Evolutionary conservation across 2,797 vertebrate genomes (phyloP), one percentile per base, ranked within the genome.

Genomic region (Brachyrhaphis roseni): DNA sequence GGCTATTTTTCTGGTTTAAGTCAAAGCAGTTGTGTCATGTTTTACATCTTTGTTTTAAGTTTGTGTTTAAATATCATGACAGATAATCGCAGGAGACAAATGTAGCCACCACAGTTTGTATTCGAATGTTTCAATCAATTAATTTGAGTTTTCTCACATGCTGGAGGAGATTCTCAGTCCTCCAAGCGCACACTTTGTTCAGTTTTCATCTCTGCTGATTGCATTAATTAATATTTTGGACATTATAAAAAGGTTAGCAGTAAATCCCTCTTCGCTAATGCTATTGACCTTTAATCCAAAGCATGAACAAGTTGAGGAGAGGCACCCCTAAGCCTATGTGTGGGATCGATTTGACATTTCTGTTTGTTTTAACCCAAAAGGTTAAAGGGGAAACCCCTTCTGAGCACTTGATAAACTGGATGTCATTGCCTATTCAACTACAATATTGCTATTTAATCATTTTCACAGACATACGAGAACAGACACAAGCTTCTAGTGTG

Each of bases 211-310:
- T 70, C 66, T 43, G 39, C 36, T 11, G 36, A 20, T 68, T 11
- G 20, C 18, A 68, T 39, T 36, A 20, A 41, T 66, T 4, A 5
- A 39, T 41, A 45, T 71, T 71, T 71, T 0, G 1, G 26, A 15
- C 26, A 45, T 45, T n/a, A 45, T 71, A 71, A 71, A 28, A 18
- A 28, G 26, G 68, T 45, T 45, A 28, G 23, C 12, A 47, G 31
- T 26, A 55, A 72, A 59, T 43, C 20, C 51, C 16, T 41, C 51
- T 71, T 45, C 28, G 1, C n/a, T 72, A 47, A 72, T 46, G 28
- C 68, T 34, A 59, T 16, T 78, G 77, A 78, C 28, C 39, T 78
- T 72, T 78, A 57, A 72, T 57, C 68, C 76, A 57, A 34, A 23
- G 41, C 76, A 34, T 53, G 68, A 34, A 34, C 28, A 78, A 78